Conservation (phyloP, 2,797 vertebrate genomes). For the Bryconaethiops microstoma region DNA sequence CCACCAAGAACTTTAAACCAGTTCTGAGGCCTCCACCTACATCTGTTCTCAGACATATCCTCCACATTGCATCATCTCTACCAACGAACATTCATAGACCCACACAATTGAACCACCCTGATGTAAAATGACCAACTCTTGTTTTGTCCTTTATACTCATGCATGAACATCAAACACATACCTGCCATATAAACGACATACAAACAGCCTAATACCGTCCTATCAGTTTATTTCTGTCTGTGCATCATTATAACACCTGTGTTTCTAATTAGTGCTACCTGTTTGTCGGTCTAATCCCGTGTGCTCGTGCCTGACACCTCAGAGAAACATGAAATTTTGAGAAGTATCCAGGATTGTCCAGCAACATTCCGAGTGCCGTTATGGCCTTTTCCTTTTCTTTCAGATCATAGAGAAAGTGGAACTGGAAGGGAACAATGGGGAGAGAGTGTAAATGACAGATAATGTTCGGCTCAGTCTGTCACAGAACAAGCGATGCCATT, state of each 20-base stretch:
- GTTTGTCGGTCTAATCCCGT: constrained; percentile 17
- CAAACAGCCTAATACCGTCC: neutral
- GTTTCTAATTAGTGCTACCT: neutral
- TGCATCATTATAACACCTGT: neutral
- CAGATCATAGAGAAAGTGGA: neutral
- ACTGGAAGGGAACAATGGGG: neutral
- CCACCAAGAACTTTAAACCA: neutral
- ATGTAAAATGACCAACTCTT: constrained; percentile 18
- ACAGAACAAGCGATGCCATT: neutral
- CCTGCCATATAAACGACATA: neutral
- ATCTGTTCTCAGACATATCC: neutral
- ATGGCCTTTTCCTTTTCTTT: neutral
- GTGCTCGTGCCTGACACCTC: constrained; percentile 18
- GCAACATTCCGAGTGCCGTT: constrained; percentile 16
- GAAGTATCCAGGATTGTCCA: neutral
- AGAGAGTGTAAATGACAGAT: neutral
- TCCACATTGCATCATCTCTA: neutral
- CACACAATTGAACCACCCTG: neutral
- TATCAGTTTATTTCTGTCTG: neutral
- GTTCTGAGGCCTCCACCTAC: neutral
- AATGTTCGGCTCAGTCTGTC: neutral
- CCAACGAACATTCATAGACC: neutral
- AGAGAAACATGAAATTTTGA: constrained; percentile 16
- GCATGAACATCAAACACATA: constrained; percentile 16
- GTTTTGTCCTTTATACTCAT: constrained; percentile 10